Percentiles rank a stretch among this genome's conserved stretches.
phyloP scores from a whole-genome alignment of 1,140 invertebrate genomes.

The Yoshiicerus persimilis region DNA sequence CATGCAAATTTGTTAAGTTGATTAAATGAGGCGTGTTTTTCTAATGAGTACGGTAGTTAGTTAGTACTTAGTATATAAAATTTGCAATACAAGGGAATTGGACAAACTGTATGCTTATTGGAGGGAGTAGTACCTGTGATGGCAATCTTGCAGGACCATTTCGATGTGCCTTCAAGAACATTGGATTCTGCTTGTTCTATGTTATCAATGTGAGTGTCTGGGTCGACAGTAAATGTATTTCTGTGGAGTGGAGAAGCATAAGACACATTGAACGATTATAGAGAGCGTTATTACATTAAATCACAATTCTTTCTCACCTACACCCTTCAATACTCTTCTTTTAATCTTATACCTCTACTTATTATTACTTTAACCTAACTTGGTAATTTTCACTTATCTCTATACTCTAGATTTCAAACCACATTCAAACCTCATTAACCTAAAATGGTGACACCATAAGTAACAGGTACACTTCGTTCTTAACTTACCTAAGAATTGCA shows the following conservation, averaged over 20 bases:
- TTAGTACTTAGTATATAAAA: background rate
- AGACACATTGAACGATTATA: constrained; percentile 7
- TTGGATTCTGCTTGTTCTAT: constrained; percentile 95
- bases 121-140: constrained; percentile 78
- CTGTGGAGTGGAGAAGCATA: constrained; percentile 58
- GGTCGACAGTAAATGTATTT: constrained; percentile 95
- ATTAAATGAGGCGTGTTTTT: background rate
- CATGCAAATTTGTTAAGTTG: background rate
- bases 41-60: background rate
- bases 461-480: no score
- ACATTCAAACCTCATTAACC: no score
- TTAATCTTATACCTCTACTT: background rate
- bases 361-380: background rate
- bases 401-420: no score
- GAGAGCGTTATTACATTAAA: background rate
- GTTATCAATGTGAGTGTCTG: constrained; percentile 97
- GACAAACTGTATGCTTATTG: constrained; percentile 19
- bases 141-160: constrained; percentile 99
- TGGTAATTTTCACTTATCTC: background rate
- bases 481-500: no score
- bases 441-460: no score
- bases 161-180: constrained; percentile 98
- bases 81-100: background rate
- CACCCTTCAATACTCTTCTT: background rate
- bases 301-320: background rate